Percentiles rank a stretch among this genome's conserved stretches.
Conservation (phyloP, 2,888 invertebrate genomes). For the Drosophila greeni region DNA sequence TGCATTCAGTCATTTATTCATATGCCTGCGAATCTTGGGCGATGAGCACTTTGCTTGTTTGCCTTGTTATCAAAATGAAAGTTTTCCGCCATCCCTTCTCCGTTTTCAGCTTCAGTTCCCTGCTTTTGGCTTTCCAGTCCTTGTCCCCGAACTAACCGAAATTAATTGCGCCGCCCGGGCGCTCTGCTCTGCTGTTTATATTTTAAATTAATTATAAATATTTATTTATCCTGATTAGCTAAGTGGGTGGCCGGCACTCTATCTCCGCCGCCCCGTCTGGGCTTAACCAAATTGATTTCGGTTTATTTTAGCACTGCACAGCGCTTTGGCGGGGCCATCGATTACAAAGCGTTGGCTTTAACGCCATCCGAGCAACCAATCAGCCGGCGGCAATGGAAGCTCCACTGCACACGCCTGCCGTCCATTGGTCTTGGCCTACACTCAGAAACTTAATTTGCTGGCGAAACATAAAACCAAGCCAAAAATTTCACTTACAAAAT, state of each 20-base stretch:
- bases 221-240: slow-evolving; percentile 73
- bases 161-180: slow-evolving; percentile 66
- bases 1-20: slow-evolving; percentile 72
- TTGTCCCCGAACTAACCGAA: slow-evolving; percentile 36
- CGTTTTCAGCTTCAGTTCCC: slow-evolving; percentile 5
- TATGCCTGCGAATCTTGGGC: slow-evolving; percentile 46
- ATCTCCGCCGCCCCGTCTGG: slow-evolving; percentile 22
- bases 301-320: slow-evolving; percentile 67
- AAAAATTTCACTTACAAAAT: not conserved
- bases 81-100: slow-evolving; percentile 8
- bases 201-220: slow-evolving; percentile 74
- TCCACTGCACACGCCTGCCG: slow-evolving; percentile 42
- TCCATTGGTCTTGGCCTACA: slow-evolving; percentile 54
- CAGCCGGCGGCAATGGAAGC: slow-evolving; percentile 40
- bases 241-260: slow-evolving; percentile 23
- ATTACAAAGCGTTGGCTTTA: slow-evolving; percentile 63
- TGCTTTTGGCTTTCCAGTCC: not conserved
- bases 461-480: not conserved
- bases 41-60: slow-evolving; percentile 52
- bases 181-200: slow-evolving; percentile 59
- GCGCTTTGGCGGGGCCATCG: slow-evolving; percentile 49
- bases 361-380: slow-evolving; percentile 39
- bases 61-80: slow-evolving; percentile 44
- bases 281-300: slow-evolving; percentile 70
- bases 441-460: slow-evolving; percentile 6